phyloP scores from a whole-genome alignment of 2,888 invertebrate species.

The Megalurothrips usitatus region DNA sequence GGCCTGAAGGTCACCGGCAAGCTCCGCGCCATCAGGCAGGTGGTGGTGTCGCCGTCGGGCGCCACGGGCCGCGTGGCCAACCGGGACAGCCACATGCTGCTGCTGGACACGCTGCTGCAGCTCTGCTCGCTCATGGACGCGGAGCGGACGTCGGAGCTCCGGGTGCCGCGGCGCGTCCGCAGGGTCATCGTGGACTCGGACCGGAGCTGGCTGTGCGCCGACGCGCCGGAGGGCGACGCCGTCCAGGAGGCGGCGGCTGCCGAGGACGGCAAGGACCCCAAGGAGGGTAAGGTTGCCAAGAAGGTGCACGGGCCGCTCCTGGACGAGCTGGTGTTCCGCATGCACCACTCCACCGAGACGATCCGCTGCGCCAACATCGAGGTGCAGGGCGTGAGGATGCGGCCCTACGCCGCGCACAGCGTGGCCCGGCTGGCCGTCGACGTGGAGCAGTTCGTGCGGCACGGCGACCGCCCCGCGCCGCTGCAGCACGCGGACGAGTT shows the following conservation, averaged over 20 bases:
- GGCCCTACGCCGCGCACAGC: neutral
- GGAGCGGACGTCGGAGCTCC: neutral
- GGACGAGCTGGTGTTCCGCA: neutral
- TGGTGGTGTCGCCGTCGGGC: neutral
- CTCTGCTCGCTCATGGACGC: neutral
- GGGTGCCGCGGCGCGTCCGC: neutral
- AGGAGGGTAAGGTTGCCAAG: neutral
- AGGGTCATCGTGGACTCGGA: neutral
- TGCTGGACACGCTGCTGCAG: slow-evolving; percentile 7
- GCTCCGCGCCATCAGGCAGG: neutral
- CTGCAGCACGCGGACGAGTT: neutral
- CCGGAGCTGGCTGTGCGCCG: neutral
- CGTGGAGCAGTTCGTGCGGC: neutral
- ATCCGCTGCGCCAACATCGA: slow-evolving; percentile 3
- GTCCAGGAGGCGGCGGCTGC: neutral
- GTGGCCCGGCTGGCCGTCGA: neutral
- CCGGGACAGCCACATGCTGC: neutral
- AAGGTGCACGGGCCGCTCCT: neutral
- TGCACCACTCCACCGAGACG: neutral
- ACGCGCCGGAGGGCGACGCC: neutral
- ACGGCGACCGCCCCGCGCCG: neutral
- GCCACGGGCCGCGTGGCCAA: neutral
- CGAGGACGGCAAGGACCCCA: neutral
- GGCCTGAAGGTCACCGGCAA: neutral
- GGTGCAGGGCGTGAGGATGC: neutral